A percentile compares a stretch with the other conserved stretches of the same genome.
These are phyloP conservation scores for Heliconius hortense DNA, from an alignment of 2,888 invertebrate species.

Conservation along the genomic window DNA sequence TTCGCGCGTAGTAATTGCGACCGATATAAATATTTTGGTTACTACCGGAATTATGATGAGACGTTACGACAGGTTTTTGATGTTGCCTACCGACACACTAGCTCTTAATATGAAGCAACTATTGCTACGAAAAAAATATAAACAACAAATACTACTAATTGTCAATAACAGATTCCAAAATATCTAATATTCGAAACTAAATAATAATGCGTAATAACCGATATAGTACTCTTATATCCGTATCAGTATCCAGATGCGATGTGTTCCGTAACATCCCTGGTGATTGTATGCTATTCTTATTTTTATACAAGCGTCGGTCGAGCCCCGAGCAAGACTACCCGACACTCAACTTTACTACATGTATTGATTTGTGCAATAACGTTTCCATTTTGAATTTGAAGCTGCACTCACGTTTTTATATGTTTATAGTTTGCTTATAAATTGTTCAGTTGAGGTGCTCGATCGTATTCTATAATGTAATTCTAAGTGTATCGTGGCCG, in stretches of 20 bases:
- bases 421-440: slow-evolving; percentile 14
- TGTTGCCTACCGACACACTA: no score
- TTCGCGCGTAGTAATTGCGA: no score
- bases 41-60: no score
- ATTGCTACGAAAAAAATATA: neutral
- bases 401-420: slow-evolving; percentile 27
- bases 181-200: neutral
- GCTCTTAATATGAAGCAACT: no score
- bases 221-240: neutral
- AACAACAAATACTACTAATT: neutral
- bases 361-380: slow-evolving; percentile 42
- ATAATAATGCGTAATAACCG: neutral
- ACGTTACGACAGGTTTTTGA: no score
- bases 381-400: slow-evolving; percentile 17
- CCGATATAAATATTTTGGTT: no score
- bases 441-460: slow-evolving; percentile 54
- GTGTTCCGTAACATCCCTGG: neutral
- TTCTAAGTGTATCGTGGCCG: slow-evolving; percentile 64
- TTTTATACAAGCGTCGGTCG: slow-evolving; percentile 36
- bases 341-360: neutral
- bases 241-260: neutral
- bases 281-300: slow-evolving; percentile 32
- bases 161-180: neutral
- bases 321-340: slow-evolving; percentile 27
- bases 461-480: slow-evolving; percentile 54